These are phyloP conservation scores for Cassiopea andromeda DNA, from an alignment of 30 jellyfish, hydroid and myxozoan genomes.

Conservation along the genomic window DNA sequence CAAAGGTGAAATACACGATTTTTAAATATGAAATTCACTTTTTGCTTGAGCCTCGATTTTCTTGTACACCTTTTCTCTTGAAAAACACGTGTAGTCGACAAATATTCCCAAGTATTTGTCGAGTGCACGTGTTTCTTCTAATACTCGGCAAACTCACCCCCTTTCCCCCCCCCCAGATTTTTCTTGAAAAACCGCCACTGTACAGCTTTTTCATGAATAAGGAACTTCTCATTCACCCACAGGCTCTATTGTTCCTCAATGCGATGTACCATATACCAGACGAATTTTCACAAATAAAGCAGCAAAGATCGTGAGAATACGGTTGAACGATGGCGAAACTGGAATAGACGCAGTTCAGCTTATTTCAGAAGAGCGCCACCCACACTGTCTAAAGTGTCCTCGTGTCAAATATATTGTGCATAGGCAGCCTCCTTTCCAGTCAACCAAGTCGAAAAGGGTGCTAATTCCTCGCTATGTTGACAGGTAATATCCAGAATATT, in stretches of 20 bases:
- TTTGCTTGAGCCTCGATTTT: too few species aligned
- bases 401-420: constrained; percentile 65
- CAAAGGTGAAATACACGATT: too few species aligned
- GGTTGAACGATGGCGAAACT: constrained; percentile 18
- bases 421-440: constrained; percentile 83
- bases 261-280: constrained; percentile 85
- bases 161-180: too few species aligned
- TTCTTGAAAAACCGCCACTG: too few species aligned
- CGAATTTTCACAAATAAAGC: constrained; percentile 43
- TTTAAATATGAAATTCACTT: too few species aligned
- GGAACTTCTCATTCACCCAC: background rate
- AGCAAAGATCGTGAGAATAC: constrained; percentile 55
- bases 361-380: constrained; percentile 68
- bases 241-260: constrained; percentile 87
- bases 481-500: constrained; percentile 24
- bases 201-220: background rate
- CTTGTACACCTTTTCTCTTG: too few species aligned
- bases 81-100: too few species aligned
- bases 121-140: too few species aligned
- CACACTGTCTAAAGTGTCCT: constrained; percentile 72
- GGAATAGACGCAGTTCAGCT: constrained; percentile 95
- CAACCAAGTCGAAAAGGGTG: constrained; percentile 31
- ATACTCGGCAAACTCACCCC: too few species aligned
- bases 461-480: constrained; percentile 28
- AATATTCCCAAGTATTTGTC: too few species aligned